These are phyloP conservation scores for Brachyhypopomus gauderio DNA, from an alignment of 2,113 vertebrate genomes.

Conservation along the genomic window DNA sequence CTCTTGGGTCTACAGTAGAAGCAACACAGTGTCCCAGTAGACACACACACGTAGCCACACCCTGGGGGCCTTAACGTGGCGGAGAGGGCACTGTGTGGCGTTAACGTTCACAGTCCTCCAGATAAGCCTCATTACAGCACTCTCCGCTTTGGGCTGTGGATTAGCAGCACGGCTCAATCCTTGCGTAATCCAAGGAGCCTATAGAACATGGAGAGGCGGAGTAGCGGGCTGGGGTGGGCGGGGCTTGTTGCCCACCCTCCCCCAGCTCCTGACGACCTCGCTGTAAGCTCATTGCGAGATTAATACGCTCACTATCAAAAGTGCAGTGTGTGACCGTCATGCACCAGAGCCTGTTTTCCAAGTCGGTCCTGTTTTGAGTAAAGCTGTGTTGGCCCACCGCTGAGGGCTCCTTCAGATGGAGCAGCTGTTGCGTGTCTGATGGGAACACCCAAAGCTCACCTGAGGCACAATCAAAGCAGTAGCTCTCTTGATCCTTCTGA, in stretches of 20 bases:
- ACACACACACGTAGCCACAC: neutral
- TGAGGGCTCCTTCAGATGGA: neutral
- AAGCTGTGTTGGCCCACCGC: constrained; percentile 47
- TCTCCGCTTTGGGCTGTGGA: constrained; percentile 54
- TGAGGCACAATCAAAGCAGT: no score
- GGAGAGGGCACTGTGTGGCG: constrained; percentile 58
- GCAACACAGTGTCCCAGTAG: no score
- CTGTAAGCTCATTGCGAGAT: constrained; percentile 73
- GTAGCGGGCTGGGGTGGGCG: no score
- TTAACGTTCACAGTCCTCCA: constrained; percentile 68
- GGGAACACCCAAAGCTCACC: no score
- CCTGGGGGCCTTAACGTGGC: neutral
- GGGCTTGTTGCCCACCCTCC: neutral
- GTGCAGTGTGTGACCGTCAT: constrained; percentile 65
- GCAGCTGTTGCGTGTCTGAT: neutral
- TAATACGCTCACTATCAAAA: constrained; percentile 73
- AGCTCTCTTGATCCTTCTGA: no score
- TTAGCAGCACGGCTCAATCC: constrained; percentile 65
- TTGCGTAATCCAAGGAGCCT: neutral
- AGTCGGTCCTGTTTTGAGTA: constrained; percentile 70
- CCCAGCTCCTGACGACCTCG: constrained; percentile 62
- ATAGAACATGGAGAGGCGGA: no score
- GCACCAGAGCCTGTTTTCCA: constrained; percentile 66
- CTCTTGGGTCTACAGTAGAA: constrained; percentile 65
- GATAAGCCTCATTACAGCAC: constrained; percentile 73